Conservation (phyloP, 2,888 invertebrate species). For the Siphlonurus alternatus region DNA sequence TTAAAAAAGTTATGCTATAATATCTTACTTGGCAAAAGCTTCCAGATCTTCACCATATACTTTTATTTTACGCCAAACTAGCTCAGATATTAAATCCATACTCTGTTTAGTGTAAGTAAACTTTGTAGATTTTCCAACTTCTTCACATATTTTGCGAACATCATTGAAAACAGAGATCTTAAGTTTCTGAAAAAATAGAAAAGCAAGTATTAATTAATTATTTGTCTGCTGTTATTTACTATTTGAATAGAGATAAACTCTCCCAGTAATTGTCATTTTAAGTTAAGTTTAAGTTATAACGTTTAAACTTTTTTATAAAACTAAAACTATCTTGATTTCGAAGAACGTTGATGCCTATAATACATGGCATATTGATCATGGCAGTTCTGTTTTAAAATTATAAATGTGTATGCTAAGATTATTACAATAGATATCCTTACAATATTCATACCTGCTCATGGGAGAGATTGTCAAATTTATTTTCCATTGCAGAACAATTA, state of each 20-base stretch:
- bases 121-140: conserved; percentile 33
- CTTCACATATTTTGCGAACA: conserved; percentile 35
- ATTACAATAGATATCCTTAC: no score
- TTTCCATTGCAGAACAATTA: background rate
- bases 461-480: background rate
- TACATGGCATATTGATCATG: no score
- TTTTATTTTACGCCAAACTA: conserved; percentile 37
- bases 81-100: conserved; percentile 40
- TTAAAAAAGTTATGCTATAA: no score
- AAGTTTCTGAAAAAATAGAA: conserved; percentile 30
- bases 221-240: no score
- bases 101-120: conserved; percentile 35
- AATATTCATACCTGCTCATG: background rate
- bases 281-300: no score
- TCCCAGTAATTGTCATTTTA: no score
- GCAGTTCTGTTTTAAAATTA: no score
- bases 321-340: no score
- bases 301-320: no score
- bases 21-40: conserved; percentile 46
- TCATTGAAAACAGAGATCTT: conserved; percentile 38
- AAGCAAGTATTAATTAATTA: background rate
- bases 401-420: no score
- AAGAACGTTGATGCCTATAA: no score
- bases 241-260: no score
- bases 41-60: conserved; percentile 42